Percentiles rank a stretch among this genome's conserved stretches.
phyloP scores from a whole-genome alignment of 2,888 invertebrate species.

The Plagiodera versicolora region DNA sequence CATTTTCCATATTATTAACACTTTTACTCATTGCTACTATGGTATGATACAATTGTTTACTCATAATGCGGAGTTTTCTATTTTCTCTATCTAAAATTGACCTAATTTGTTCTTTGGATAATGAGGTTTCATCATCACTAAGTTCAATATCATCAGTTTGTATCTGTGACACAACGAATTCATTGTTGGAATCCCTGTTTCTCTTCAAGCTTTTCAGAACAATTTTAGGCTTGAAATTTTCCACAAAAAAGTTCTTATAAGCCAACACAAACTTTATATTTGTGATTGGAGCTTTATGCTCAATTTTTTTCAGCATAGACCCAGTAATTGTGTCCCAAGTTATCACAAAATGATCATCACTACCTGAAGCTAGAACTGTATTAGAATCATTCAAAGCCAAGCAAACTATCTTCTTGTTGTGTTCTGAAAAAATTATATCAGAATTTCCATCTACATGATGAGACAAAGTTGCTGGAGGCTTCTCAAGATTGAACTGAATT shows the following conservation, averaged over 20 bases:
- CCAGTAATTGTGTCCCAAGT: slow-evolving; percentile 81
- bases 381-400: slow-evolving; percentile 74
- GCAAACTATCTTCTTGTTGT: slow-evolving; percentile 69
- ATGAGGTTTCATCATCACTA: slow-evolving; percentile 38
- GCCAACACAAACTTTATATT: slow-evolving; percentile 69
- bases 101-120: slow-evolving; percentile 29
- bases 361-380: slow-evolving; percentile 73
- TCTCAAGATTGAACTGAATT: slow-evolving; percentile 66
- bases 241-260: slow-evolving; percentile 62
- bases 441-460: slow-evolving; percentile 62
- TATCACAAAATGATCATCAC: slow-evolving; percentile 71
- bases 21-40: slow-evolving; percentile 35
- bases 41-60: slow-evolving; percentile 61
- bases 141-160: slow-evolving; percentile 51
- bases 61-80: slow-evolving; percentile 59
- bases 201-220: slow-evolving; percentile 66
- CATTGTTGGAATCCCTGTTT: slow-evolving; percentile 59
- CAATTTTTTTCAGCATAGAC: slow-evolving; percentile 70
- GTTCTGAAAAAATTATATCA: slow-evolving; percentile 63
- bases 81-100: slow-evolving; percentile 57
- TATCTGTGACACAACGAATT: slow-evolving; percentile 56
- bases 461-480: slow-evolving; percentile 69
- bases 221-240: slow-evolving; percentile 61
- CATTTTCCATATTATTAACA: no score
- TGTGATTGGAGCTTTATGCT: slow-evolving; percentile 74